These are phyloP conservation scores for Charaxes varanes DNA, from an alignment of 1,140 invertebrate genomes.

Conservation along the genomic window DNA sequence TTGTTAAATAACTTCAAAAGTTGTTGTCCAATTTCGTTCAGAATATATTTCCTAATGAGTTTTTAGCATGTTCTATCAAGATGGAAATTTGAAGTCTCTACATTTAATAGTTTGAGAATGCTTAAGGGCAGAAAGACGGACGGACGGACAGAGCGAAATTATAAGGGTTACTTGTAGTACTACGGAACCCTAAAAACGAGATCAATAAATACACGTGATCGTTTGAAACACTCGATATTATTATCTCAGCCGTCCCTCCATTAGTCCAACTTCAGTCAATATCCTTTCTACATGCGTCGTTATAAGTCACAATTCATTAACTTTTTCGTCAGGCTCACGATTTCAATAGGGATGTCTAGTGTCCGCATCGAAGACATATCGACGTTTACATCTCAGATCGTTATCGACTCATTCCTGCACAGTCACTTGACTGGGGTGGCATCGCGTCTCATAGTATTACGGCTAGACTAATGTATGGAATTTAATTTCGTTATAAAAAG, in stretches of 20 bases:
- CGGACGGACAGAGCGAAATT: too few species aligned
- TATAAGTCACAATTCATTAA: constrained; percentile 71
- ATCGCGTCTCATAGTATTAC: constrained; percentile 64
- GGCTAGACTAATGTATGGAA: constrained; percentile 65
- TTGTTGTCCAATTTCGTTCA: too few species aligned
- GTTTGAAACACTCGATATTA: constrained; percentile 19
- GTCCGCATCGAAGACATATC: constrained; percentile 59
- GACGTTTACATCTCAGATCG: constrained; percentile 60
- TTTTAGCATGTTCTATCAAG: too few species aligned
- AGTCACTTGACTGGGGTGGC: constrained; percentile 70
- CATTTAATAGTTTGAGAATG: too few species aligned
- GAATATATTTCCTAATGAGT: too few species aligned
- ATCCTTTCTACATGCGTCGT: constrained; percentile 57
- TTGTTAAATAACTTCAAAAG: too few species aligned
- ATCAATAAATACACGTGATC: constrained; percentile 21
- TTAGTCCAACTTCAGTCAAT: constrained; percentile 42
- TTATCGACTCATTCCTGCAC: constrained; percentile 64
- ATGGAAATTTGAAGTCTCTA: too few species aligned
- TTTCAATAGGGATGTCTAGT: constrained; percentile 69
- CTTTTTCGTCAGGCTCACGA: constrained; percentile 66
- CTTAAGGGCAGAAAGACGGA: too few species aligned
- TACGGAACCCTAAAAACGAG: not conserved
- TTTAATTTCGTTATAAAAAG: constrained; percentile 59
- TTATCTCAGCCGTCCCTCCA: constrained; percentile 35
- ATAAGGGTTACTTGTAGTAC: too few species aligned